Evolutionary conservation across 1,140 invertebrate genomes (phyloP).

Genomic region (Philotrypesis tridentata): DNA sequence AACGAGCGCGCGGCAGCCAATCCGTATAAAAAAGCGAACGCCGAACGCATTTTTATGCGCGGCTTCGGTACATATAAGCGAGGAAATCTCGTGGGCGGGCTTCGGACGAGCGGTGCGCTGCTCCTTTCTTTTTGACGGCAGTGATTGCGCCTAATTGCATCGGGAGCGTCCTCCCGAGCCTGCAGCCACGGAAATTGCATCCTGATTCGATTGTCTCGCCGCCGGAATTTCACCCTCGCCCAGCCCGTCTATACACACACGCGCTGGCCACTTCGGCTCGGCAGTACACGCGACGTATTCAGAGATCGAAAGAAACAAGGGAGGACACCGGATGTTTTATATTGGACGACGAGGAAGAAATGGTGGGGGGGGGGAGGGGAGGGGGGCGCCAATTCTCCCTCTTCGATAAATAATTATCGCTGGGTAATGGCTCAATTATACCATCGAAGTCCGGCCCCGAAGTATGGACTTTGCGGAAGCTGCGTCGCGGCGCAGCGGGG

Average conservation of each 20-base stretch:
- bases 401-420: not conserved
- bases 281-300: too few species aligned
- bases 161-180: not conserved
- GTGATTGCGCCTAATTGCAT: constrained; percentile 35
- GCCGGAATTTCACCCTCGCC: not conserved
- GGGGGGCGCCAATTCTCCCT: not conserved
- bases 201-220: constrained; percentile 40
- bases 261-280: too few species aligned
- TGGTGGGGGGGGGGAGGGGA: too few species aligned
- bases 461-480: too few species aligned
- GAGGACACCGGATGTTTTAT: not conserved
- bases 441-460: too few species aligned
- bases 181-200: constrained; percentile 32
- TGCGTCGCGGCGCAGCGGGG: too few species aligned
- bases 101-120: not conserved
- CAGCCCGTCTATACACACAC: too few species aligned
- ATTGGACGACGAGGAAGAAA: too few species aligned
- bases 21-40: too few species aligned
- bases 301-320: not conserved
- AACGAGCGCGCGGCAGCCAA: too few species aligned
- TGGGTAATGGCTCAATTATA: not conserved
- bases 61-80: too few species aligned
- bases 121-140: not conserved
- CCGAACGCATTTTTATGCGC: too few species aligned
- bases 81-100: not conserved